A percentile compares a stretch with the other conserved stretches of the same genome.
These are phyloP conservation scores for Pogonophryne albipinna DNA, from an alignment of 2,797 vertebrate genomes.

Conservation along the genomic window DNA sequence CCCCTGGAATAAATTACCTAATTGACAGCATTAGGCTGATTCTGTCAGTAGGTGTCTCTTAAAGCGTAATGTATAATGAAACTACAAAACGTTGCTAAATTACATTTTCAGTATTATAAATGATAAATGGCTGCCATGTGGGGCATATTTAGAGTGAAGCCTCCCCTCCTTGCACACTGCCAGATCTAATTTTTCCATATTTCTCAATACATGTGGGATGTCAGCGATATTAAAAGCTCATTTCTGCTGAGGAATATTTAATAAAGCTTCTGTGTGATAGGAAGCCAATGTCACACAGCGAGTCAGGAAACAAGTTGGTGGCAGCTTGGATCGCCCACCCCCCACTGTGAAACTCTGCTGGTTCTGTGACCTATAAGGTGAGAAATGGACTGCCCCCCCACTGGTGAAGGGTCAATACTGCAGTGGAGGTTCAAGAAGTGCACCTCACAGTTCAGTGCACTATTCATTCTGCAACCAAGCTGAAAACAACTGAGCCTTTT, in stretches of 20 bases:
- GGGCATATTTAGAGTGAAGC: slow-evolving; percentile 69
- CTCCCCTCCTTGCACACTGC: slow-evolving; percentile 58
- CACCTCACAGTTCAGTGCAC: slow-evolving; percentile 76
- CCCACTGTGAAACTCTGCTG: slow-evolving; percentile 68
- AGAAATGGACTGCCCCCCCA: slow-evolving; percentile 76
- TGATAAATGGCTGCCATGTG: slow-evolving; percentile 79
- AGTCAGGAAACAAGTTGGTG: slow-evolving; percentile 70
- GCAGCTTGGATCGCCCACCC: slow-evolving; percentile 70
- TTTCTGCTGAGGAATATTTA: slow-evolving; percentile 75
- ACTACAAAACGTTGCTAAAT: slow-evolving; percentile 74
- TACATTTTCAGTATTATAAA: slow-evolving; percentile 80
- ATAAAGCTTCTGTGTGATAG: slow-evolving; percentile 69
- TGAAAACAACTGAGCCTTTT: slow-evolving; percentile 61
- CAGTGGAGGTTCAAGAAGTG: slow-evolving; percentile 71
- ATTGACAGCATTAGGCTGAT: slow-evolving; percentile 80
- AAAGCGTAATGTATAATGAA: slow-evolving; percentile 76
- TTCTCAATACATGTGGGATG: slow-evolving; percentile 78
- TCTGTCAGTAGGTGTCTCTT: slow-evolving; percentile 76
- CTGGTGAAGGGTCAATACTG: slow-evolving; percentile 83
- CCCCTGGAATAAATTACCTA: slow-evolving; percentile 79
- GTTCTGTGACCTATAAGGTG: slow-evolving; percentile 69
- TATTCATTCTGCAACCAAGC: slow-evolving; percentile 72
- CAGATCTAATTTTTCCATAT: slow-evolving; percentile 75
- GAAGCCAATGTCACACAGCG: slow-evolving; percentile 77
- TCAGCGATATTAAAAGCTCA: slow-evolving; percentile 81